phyloP scores from a whole-genome alignment of 2,113 vertebrate genomes.

The Rhizomys pruinosus region DNA sequence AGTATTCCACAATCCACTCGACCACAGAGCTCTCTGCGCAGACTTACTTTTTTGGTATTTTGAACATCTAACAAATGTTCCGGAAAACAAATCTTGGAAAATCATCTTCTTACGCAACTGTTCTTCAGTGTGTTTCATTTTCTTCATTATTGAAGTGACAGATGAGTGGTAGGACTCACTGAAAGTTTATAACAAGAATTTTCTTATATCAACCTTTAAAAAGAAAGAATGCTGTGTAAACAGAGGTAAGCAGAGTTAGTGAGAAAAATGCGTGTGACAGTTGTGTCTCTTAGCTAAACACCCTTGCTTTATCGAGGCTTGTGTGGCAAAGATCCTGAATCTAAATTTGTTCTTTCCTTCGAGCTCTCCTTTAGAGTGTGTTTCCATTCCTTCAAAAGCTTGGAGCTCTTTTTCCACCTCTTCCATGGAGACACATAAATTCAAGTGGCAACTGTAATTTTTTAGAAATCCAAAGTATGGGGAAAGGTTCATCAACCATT shows the following conservation, averaged over 20 bases:
- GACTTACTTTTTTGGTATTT: background rate
- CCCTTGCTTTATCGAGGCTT: background rate
- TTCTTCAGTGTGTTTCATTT: background rate
- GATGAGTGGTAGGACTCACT: background rate
- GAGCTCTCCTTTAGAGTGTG: background rate
- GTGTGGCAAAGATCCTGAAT: background rate
- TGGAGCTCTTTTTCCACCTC: background rate
- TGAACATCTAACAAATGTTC: background rate
- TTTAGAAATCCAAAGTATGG: slow-evolving; percentile 30
- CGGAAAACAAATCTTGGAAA: slow-evolving; percentile 25
- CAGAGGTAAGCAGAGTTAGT: background rate
- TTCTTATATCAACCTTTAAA: background rate
- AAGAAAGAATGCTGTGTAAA: background rate
- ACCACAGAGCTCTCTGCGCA: background rate
- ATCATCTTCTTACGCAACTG: background rate
- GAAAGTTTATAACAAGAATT: slow-evolving; percentile 1
- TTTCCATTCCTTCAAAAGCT: background rate
- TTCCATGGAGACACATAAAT: background rate
- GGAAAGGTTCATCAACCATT: background rate
- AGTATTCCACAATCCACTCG: slow-evolving; percentile 12
- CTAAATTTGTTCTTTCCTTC: background rate
- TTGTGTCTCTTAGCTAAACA: background rate
- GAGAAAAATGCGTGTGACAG: background rate
- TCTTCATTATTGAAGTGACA: background rate
- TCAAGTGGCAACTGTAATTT: background rate